Base-by-base conservation (phyloP, 2,113 vertebrate genomes). In the Phrynosoma platyrhinos region DNA sequence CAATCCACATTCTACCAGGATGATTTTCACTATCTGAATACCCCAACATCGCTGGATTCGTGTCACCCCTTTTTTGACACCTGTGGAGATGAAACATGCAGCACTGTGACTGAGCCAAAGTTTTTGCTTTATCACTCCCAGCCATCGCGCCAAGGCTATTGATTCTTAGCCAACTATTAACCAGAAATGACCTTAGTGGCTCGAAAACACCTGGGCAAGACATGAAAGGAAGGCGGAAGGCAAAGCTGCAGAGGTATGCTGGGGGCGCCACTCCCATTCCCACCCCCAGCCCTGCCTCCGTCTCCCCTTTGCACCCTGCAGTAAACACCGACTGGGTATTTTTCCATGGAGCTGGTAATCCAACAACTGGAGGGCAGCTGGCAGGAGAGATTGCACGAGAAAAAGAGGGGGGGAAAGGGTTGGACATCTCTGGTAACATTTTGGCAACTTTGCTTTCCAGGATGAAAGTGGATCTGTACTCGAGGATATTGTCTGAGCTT, bases 151-250 rank as follows among this genome's bases (percentile, higher is more conserved):
- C 81, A 88, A 86, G 13, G 1, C 85, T 95, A 96, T 97, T 96
- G 96, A 97, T 96, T 96, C 95, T 95, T 96, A 92, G 97, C 91
- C 96, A 96, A 96, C 94, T 66, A 97, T 97, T 97, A 97, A 97
- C 97, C 93, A 96, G 93, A 87, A 94, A 83, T 95, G 96, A 96
- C 95, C 96, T 97, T 95, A 96, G 83, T 90, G 89, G 88, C 89
- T 95, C 91, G 92, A 92, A 95, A 96, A 95, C 93, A 92, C 87
- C 89, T 88, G 62, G 88, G 58, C 92, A 95, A 95, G 81, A 94
- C 91, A 92, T 90, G 90, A 89, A 92, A 83, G 90, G 93, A 87
- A 95, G 93, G 90, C 52, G 93, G 94, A 94, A 92, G 87, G 76
- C 90, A 86, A 36, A 8, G 86, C 92, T 87, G 86, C 87, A 79